Evolutionary conservation across 2,888 invertebrate species (phyloP).

Genomic region (Pseudanteris insignis): DNA sequence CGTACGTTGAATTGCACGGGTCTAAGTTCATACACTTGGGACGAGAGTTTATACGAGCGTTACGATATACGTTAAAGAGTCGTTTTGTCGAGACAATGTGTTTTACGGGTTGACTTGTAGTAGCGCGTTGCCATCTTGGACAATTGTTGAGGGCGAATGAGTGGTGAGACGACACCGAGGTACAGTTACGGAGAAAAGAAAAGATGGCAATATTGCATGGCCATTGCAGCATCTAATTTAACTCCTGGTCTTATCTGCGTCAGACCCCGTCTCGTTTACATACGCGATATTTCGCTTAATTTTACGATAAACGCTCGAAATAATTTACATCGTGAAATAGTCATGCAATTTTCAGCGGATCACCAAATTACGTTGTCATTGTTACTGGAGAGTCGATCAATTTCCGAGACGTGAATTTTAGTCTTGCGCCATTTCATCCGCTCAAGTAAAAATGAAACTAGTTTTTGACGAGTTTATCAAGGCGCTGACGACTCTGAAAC

Average conservation of each 20-base stretch:
- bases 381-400: too few species aligned
- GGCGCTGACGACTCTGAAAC: too few species aligned
- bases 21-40: slow-evolving; percentile 4
- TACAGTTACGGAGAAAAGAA: slow-evolving; percentile 7
- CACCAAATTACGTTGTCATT: too few species aligned
- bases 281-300: too few species aligned
- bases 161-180: slow-evolving; percentile 22
- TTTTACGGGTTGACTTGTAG: slow-evolving; percentile 20
- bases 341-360: too few species aligned
- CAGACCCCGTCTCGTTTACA: slow-evolving; percentile 28
- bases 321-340: background rate
- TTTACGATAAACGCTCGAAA: too few species aligned
- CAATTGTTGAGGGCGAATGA: slow-evolving; percentile 33
- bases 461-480: background rate
- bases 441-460: background rate
- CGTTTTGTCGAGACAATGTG: slow-evolving; percentile 29
- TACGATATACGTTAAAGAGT: slow-evolving; percentile 21
- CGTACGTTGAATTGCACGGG: slow-evolving; percentile 3
- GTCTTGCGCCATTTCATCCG: too few species aligned
- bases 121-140: slow-evolving; percentile 39
- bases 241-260: slow-evolving; percentile 33
- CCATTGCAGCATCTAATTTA: slow-evolving; percentile 39
- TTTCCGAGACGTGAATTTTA: too few species aligned
- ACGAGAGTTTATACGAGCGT: slow-evolving; percentile 15
- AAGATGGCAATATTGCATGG: slow-evolving; percentile 30